Base-by-base conservation (phyloP, 2,888 invertebrate species). In the Dastarcus helophoroides region DNA sequence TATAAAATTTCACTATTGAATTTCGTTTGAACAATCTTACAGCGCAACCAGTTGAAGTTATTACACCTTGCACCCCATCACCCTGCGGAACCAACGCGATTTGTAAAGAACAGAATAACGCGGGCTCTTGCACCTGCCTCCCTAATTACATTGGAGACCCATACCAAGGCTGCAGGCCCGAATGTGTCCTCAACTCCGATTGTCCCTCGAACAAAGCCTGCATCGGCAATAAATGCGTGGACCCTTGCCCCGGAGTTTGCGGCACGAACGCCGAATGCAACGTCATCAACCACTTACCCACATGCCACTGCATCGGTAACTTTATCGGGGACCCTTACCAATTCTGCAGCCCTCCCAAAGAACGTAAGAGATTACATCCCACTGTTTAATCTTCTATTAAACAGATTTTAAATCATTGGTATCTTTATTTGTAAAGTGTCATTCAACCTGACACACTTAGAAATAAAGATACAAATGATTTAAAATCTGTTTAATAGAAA, bases 241-340 rank as follows among this genome's bases (percentile, higher is more conserved):
- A 84, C 61, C 84, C 84, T 12, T 85, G 84, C 46, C 78, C 78
- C 3, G 83, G 81, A 41, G 74, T 74, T 23, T 85, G 85, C 52
- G 83, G 81, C 6, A 67, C 72, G 40, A 78, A 79, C 53, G 79
- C 83, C 14, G 64, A 73, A 28, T 84, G 84, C 50, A 74, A 76
- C 62, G 79, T 80, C 7, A 65, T 78, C n/a, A 79, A 79, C 47
- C 78, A 81, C 60, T 49, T 82, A 46, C 76, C 79, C 29, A 63
- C 69, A 22, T 76, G 83, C 49, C 73, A 67, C 35, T 85, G 85
- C 53, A 58, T 68, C n/a, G 57, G 63, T 36, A 79, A 79, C 25
- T 82, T 75, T 53, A 73, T 74, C 9, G 85, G 85, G 15, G 52
- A 54, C 47, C 51, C 54, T 4, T 54, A 52, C 33, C 42, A 41